Conservation (phyloP, 2,888 invertebrate species). For the Resseliella maxima region DNA sequence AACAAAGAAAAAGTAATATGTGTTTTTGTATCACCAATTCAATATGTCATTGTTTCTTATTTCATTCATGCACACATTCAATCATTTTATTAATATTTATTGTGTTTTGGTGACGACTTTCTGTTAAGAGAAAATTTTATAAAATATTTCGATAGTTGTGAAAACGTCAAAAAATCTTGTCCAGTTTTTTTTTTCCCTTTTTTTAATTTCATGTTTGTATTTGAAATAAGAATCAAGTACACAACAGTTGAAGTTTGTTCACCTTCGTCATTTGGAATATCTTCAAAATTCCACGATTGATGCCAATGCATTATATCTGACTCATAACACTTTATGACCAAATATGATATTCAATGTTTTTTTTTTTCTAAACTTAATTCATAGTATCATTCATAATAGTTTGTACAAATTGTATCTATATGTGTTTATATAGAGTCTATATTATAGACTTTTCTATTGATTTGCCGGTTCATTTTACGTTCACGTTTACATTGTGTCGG, state of each 20-base stretch:
- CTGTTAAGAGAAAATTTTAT: neutral
- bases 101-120: neutral
- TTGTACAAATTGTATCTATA: no score
- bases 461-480: no score
- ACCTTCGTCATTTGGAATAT: neutral
- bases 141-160: neutral
- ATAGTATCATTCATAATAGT: no score
- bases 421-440: no score
- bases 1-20: neutral
- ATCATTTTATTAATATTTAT: neutral
- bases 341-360: no score
- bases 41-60: neutral
- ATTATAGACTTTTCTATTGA: no score
- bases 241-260: neutral
- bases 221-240: neutral
- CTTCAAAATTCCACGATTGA: neutral
- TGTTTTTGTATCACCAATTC: slow-evolving; percentile 5
- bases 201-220: no score
- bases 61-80: neutral
- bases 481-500: no score
- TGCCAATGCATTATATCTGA: neutral
- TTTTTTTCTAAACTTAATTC: no score
- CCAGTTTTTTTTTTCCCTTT: neutral
- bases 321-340: neutral
- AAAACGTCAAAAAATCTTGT: neutral